These are phyloP conservation scores for Cololabis saira DNA, from an alignment of 2,113 vertebrate genomes.

Conservation along the genomic window DNA sequence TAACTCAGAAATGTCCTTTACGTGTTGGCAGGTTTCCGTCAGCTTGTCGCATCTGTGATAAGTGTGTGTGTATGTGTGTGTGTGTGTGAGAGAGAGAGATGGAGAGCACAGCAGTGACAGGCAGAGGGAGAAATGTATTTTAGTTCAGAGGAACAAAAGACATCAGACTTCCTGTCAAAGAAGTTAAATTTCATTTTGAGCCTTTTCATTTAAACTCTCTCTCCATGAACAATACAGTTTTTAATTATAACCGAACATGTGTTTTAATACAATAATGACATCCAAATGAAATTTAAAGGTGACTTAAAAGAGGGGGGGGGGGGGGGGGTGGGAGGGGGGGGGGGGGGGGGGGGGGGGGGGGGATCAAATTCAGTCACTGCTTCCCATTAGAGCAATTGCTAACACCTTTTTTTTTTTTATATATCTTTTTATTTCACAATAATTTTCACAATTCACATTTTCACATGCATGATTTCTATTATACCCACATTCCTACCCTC, in stretches of 20 bases:
- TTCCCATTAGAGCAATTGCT: slow-evolving; percentile 40
- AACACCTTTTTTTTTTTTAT: no score
- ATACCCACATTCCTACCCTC: no score
- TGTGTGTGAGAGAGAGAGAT: background rate
- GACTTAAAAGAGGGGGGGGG: slow-evolving; percentile 5
- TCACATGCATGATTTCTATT: no score
- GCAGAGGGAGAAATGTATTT: slow-evolving; percentile 25
- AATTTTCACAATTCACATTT: no score
- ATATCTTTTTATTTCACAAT: no score
- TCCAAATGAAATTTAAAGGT: slow-evolving; percentile 39
- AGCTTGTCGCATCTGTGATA: slow-evolving; percentile 31
- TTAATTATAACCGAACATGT: slow-evolving; percentile 37
- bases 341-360: no score
- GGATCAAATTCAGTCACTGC: slow-evolving; percentile 12
- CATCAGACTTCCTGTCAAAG: slow-evolving; percentile 44
- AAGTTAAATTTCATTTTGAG: slow-evolving; percentile 55
- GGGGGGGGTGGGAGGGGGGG: no score
- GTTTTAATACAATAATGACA: slow-evolving; percentile 43
- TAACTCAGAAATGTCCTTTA: slow-evolving; percentile 23
- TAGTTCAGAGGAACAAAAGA: slow-evolving; percentile 50
- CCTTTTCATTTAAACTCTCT: slow-evolving; percentile 48
- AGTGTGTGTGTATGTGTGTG: slow-evolving; percentile 6
- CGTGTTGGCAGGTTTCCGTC: slow-evolving; percentile 26
- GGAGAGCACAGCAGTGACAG: background rate
- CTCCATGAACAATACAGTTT: slow-evolving; percentile 44